Evolutionary conservation across 1,140 invertebrate genomes (phyloP).

Genomic region (Drosophila tristis): DNA sequence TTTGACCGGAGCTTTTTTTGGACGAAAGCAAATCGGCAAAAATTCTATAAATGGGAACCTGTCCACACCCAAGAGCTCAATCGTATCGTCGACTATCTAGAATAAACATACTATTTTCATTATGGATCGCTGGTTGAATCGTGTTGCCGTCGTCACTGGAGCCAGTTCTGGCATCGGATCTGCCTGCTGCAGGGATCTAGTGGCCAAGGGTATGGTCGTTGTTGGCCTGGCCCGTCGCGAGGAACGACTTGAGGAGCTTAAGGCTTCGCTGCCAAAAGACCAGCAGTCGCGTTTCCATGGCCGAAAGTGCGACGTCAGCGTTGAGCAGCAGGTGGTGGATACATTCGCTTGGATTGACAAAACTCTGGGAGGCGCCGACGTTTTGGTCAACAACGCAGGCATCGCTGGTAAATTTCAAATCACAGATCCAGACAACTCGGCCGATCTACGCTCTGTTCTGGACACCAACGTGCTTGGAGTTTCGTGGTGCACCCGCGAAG

Average conservation of each 20-base stretch:
- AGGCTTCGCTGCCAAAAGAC: constrained; percentile 32
- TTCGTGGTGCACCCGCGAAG: constrained; percentile 85
- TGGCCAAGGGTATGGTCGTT: constrained; percentile 86
- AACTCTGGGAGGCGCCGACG: constrained; percentile 87
- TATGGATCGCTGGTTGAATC: constrained; percentile 48
- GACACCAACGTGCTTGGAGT: constrained; percentile 86
- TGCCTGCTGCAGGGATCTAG: constrained; percentile 82
- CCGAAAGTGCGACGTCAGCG: constrained; percentile 86
- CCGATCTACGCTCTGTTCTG: constrained; percentile 36
- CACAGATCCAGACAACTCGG: constrained; percentile 83
- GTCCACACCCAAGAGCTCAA: neutral
- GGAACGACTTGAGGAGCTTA: constrained; percentile 85
- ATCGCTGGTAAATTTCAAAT: constrained; percentile 84
- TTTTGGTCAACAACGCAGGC: constrained; percentile 89
- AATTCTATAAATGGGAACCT: too few species aligned
- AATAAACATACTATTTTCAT: neutral
- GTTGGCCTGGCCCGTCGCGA: constrained; percentile 88
- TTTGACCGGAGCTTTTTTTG: too few species aligned
- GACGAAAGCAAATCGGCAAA: too few species aligned
- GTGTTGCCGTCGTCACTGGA: constrained; percentile 78
- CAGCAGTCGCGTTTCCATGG: constrained; percentile 36
- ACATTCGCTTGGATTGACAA: constrained; percentile 87
- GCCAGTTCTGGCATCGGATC: constrained; percentile 86
- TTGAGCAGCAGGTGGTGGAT: constrained; percentile 87
- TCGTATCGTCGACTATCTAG: neutral